phyloP scores from a whole-genome alignment of 2,797 vertebrate species.

The Pseudochromis fuscus region DNA sequence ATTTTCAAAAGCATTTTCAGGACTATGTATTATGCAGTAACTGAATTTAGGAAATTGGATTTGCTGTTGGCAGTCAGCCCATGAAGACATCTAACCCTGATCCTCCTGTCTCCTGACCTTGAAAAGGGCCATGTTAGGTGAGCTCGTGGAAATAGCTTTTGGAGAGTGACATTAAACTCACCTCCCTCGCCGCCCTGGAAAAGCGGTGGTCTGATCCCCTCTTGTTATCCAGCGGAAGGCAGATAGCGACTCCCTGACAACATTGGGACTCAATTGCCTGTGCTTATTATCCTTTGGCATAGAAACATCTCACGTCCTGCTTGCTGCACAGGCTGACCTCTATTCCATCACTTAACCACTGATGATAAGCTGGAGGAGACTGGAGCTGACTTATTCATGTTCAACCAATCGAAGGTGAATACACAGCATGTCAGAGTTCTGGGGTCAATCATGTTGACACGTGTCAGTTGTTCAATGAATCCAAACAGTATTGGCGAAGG shows the following conservation, averaged over 20 bases:
- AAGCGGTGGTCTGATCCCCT: conserved; percentile 68
- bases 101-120: conserved; percentile 57
- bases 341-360: conserved; percentile 75
- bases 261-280: conserved; percentile 68
- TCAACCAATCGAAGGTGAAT: conserved; percentile 63
- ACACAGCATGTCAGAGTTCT: conserved; percentile 55
- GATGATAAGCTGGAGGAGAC: conserved; percentile 72
- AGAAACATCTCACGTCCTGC: conserved; percentile 79
- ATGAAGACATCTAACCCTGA: conserved; percentile 29
- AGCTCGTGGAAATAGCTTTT: conserved; percentile 74
- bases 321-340: conserved; percentile 68
- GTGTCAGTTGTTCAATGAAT: conserved; percentile 57
- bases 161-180: conserved; percentile 69
- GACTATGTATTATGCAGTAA: background rate
- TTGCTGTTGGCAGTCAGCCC: conserved; percentile 29
- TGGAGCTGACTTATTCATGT: conserved; percentile 73
- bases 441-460: conserved; percentile 65
- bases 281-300: conserved; percentile 78
- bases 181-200: conserved; percentile 39
- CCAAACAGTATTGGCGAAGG: conserved; percentile 43
- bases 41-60: conserved; percentile 41
- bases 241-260: conserved; percentile 69
- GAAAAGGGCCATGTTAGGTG: conserved; percentile 54
- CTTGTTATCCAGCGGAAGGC: conserved; percentile 72
- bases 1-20: conserved; percentile 15